phyloP scores from a whole-genome alignment of 1,140 invertebrate genomes.

The Atta colombica region DNA sequence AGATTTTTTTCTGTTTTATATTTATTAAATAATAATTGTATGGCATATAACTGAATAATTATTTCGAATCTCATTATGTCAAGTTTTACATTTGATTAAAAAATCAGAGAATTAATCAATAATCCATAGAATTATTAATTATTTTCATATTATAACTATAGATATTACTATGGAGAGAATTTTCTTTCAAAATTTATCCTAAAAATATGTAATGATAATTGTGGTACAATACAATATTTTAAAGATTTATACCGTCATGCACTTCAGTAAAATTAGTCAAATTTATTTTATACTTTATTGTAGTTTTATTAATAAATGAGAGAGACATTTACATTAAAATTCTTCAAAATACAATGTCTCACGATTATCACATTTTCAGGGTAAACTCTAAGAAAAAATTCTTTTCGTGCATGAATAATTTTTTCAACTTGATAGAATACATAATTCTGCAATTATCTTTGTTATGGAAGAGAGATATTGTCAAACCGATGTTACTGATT shows the following conservation, averaged over 20 bases:
- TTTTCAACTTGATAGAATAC: neutral
- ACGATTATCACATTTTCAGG: too few species aligned
- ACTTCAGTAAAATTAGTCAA: too few species aligned
- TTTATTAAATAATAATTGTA: neutral
- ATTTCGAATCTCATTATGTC: neutral
- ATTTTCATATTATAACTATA: constrained; percentile 8
- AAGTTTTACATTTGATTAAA: neutral
- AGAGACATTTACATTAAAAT: too few species aligned
- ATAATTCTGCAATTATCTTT: constrained; percentile 37
- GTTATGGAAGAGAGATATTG: neutral
- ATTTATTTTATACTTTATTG: too few species aligned
- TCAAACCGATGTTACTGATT: constrained; percentile 10
- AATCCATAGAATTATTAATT: constrained; percentile 6
- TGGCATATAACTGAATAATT: neutral
- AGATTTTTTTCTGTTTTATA: neutral
- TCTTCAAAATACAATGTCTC: too few species aligned
- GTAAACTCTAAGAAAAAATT: too few species aligned
- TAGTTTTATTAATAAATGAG: too few species aligned
- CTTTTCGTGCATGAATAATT: neutral
- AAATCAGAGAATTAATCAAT: neutral
- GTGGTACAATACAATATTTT: too few species aligned
- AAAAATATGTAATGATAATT: too few species aligned
- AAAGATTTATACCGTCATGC: too few species aligned
- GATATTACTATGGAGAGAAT: neutral
- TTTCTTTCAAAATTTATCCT: too few species aligned